phyloP scores from a whole-genome alignment of 1,140 invertebrate species.

The Trichomalopsis sarcophagae region DNA sequence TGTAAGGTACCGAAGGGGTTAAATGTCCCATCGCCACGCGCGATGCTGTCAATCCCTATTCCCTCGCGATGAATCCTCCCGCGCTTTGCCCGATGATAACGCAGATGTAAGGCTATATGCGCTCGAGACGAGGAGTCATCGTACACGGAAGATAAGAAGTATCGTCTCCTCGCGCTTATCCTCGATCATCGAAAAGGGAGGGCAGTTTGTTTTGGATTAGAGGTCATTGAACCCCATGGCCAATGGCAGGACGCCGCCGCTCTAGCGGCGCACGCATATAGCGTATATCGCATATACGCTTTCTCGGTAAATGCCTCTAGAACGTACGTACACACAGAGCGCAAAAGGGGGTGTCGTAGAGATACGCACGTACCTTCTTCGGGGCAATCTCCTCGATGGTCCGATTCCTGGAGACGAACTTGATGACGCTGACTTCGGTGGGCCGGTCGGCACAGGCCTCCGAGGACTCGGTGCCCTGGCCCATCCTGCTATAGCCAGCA shows the following conservation, averaged over 20 bases:
- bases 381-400: slow-evolving; percentile 74
- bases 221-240: slow-evolving; percentile 68
- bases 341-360: neutral
- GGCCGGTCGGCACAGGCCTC: slow-evolving; percentile 70
- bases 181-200: slow-evolving; percentile 8
- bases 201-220: slow-evolving; percentile 70
- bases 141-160: neutral
- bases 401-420: slow-evolving; percentile 72
- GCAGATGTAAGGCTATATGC: neutral
- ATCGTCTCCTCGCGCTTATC: neutral
- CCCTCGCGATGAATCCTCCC: neutral
- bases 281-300: neutral
- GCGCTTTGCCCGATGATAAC: neutral
- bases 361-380: slow-evolving; percentile 68
- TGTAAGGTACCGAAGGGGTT: neutral
- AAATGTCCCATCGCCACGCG: neutral
- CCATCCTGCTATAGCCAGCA: slow-evolving; percentile 59
- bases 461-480: slow-evolving; percentile 71
- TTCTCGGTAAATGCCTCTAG: neutral
- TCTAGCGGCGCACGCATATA: slow-evolving; percentile 23
- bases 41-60: neutral
- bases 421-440: slow-evolving; percentile 72
- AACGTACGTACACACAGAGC: slow-evolving; percentile 49
- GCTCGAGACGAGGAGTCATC: neutral
- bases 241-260: slow-evolving; percentile 53